Conservation (phyloP, 2,797 vertebrate genomes). For the Myiothlypis coronata region DNA sequence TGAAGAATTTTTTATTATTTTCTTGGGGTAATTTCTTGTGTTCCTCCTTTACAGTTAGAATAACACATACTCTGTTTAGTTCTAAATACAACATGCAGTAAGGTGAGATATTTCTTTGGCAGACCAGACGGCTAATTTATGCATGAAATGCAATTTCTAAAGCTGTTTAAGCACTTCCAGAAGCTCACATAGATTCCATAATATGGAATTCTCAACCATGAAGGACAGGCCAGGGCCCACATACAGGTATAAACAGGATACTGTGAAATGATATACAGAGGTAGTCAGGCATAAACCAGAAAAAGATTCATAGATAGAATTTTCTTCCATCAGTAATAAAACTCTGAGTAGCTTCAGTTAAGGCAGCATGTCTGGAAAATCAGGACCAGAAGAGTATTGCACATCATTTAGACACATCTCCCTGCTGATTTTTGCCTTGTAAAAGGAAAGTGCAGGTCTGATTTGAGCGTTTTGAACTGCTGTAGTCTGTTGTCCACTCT, state of each 20-base stretch:
- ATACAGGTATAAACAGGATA: neutral
- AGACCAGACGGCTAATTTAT: neutral
- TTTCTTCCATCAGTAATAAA: neutral
- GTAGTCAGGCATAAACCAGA: neutral
- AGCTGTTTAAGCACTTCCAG: neutral
- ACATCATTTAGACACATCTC: neutral
- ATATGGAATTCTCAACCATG: neutral
- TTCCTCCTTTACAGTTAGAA: neutral
- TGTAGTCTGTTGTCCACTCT: neutral
- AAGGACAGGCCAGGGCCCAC: neutral
- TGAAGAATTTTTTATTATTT: neutral
- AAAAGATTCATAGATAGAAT: neutral
- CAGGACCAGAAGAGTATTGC: neutral
- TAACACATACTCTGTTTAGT: neutral
- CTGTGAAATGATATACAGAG: neutral
- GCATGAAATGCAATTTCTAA: neutral
- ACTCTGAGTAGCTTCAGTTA: neutral
- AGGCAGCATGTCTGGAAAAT: neutral
- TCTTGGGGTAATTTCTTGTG: neutral
- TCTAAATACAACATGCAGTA: neutral
- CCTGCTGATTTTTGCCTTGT: neutral
- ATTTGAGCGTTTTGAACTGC: neutral
- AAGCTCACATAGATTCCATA: neutral
- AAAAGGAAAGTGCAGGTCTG: neutral
- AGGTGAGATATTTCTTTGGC: neutral